phyloP scores from a whole-genome alignment of 2,888 invertebrate species.

The Heliconius hortense region DNA sequence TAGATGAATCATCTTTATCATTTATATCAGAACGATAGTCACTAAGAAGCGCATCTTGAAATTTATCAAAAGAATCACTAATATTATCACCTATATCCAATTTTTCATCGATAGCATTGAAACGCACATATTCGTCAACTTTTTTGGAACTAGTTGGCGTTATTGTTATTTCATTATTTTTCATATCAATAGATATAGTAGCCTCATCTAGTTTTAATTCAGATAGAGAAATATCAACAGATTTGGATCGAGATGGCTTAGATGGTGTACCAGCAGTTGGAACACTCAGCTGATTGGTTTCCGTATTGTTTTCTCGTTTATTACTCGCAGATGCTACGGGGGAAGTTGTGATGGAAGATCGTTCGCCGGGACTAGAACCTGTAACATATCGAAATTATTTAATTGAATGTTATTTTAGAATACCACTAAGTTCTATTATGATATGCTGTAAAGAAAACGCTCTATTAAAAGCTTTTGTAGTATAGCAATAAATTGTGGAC shows the following conservation, averaged over 20 bases:
- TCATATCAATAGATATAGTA: slow-evolving; percentile 69
- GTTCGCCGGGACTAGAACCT: slow-evolving; percentile 76
- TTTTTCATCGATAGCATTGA: slow-evolving; percentile 65
- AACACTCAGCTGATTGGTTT: slow-evolving; percentile 66
- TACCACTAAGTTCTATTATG: neutral
- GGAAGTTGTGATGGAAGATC: slow-evolving; percentile 69
- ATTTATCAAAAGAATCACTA: slow-evolving; percentile 64
- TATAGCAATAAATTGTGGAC: slow-evolving; percentile 2
- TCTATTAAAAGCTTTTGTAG: neutral
- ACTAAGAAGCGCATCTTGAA: slow-evolving; percentile 62
- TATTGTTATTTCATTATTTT: slow-evolving; percentile 71
- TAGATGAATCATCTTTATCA: slow-evolving; percentile 54
- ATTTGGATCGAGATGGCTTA: slow-evolving; percentile 79
- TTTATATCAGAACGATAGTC: slow-evolving; percentile 50
- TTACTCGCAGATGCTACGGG: slow-evolving; percentile 66
- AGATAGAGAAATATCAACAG: slow-evolving; percentile 77
- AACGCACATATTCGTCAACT: slow-evolving; percentile 53
- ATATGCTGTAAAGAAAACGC: neutral
- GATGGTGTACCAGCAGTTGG: slow-evolving; percentile 58
- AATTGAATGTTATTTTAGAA: slow-evolving; percentile 33
- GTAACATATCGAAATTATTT: slow-evolving; percentile 51
- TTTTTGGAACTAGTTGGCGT: slow-evolving; percentile 69
- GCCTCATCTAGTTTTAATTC: slow-evolving; percentile 67
- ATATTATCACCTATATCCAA: slow-evolving; percentile 67
- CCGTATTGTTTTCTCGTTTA: slow-evolving; percentile 59